Conservation (phyloP, 2,888 invertebrate genomes). For the Axea sp. region DNA sequence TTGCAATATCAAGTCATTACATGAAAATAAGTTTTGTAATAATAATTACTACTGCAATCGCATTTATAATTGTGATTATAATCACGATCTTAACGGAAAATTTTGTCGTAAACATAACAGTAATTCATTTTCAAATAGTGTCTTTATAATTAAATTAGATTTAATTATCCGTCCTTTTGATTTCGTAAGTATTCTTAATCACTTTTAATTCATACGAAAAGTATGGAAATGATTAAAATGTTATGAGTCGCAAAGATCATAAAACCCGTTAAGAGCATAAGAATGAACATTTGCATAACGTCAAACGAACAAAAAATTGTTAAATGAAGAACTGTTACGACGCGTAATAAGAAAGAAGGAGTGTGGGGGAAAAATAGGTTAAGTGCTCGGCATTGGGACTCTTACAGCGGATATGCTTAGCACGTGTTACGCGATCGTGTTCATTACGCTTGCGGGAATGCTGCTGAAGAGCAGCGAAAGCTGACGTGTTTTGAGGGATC, state of each 20-base stretch:
- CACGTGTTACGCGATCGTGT: conserved; percentile 11
- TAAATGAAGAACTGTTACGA: background rate
- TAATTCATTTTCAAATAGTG: no score
- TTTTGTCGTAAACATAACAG: no score
- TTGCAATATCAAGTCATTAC: no score
- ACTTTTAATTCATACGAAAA: background rate
- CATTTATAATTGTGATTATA: no score
- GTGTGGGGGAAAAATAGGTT: conserved; percentile 5
- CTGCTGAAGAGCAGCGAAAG: background rate
- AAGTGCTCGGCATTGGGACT: conserved; percentile 5
- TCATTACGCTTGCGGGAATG: background rate
- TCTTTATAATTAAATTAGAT: no score
- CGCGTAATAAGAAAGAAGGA: background rate
- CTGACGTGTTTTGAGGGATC: background rate
- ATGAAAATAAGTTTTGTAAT: no score
- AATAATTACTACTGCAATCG: no score
- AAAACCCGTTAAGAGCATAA: background rate
- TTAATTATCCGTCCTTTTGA: no score
- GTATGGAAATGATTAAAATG: background rate
- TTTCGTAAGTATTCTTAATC: background rate
- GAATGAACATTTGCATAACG: conserved; percentile 10
- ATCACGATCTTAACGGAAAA: no score
- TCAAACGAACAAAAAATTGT: conserved; percentile 8
- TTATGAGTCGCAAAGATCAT: background rate
- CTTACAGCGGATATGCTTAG: background rate